A percentile compares a stretch with the other conserved stretches of the same genome.
Evolutionary conservation across 2,888 invertebrate genomes (phyloP).

Genomic region (Charanyca ferruginea): DNA sequence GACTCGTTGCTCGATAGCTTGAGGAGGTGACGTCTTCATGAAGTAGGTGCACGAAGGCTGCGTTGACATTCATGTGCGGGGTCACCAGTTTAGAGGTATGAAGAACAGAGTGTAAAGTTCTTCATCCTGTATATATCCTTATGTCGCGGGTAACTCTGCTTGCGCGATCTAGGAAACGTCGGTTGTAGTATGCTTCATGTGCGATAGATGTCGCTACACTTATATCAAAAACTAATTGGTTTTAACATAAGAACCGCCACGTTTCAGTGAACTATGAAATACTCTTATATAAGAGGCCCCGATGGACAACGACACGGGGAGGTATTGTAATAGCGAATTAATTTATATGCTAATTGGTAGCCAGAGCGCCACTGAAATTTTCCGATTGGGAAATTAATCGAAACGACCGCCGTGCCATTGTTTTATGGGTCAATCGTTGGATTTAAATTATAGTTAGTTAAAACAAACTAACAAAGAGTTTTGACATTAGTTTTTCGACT

Average conservation of each 20-base stretch:
- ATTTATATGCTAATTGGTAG: slow-evolving; percentile 71
- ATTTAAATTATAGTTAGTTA: slow-evolving; percentile 42
- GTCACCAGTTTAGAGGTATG: too few relatives aligned
- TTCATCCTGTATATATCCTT: too few relatives aligned
- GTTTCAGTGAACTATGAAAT: slow-evolving; percentile 53
- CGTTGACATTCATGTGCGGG: too few relatives aligned
- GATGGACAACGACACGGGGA: slow-evolving; percentile 50
- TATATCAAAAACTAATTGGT: slow-evolving; percentile 36
- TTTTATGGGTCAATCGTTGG: slow-evolving; percentile 25
- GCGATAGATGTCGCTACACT: too few relatives aligned
- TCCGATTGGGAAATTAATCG: slow-evolving; percentile 61
- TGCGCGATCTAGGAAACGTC: too few relatives aligned
- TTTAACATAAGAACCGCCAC: slow-evolving; percentile 30
- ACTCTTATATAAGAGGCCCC: slow-evolving; percentile 53
- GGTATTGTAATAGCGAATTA: slow-evolving; percentile 65
- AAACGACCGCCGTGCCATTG: slow-evolving; percentile 28
- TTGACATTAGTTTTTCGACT: slow-evolving; percentile 2
- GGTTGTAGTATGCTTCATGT: too few relatives aligned
- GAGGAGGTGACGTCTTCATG: too few relatives aligned
- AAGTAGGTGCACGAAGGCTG: too few relatives aligned
- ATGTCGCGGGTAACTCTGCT: too few relatives aligned
- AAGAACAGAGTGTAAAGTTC: too few relatives aligned
- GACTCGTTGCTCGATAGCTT: too few relatives aligned
- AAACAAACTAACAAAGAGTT: slow-evolving; percentile 16
- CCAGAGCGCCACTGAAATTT: slow-evolving; percentile 57